A percentile compares a stretch with the other conserved stretches of the same genome.
phyloP scores from a whole-genome alignment of 2,888 invertebrate genomes.

The Lydus trimaculatus region DNA sequence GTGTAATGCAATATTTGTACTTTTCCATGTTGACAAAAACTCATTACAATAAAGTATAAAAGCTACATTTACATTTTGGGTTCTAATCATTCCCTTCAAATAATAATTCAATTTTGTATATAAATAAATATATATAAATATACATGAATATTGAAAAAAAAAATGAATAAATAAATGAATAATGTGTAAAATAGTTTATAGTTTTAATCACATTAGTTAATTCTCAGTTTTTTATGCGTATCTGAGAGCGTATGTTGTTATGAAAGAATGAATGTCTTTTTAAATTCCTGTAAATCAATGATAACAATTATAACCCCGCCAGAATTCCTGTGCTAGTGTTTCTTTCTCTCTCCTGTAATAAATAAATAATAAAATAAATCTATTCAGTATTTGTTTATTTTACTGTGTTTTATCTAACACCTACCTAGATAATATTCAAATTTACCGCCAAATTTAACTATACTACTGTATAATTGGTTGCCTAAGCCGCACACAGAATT shows the following conservation, averaged over 20 bases:
- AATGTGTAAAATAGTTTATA: slow-evolving; percentile 7
- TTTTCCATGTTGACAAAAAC: slow-evolving; percentile 68
- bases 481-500: background rate
- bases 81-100: slow-evolving; percentile 41
- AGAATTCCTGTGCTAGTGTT: slow-evolving; percentile 9
- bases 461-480: background rate
- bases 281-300: background rate
- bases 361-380: slow-evolving; percentile 25
- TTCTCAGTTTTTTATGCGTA: background rate
- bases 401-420: slow-evolving; percentile 1
- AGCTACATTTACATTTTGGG: slow-evolving; percentile 49
- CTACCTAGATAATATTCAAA: background rate
- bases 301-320: slow-evolving; percentile 7
- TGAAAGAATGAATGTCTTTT: background rate
- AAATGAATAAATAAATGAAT: slow-evolving; percentile 2
- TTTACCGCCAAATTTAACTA: background rate
- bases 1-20: slow-evolving; percentile 70
- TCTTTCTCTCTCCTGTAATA: slow-evolving; percentile 22
- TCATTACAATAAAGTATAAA: slow-evolving; percentile 66
- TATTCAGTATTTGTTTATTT: slow-evolving; percentile 15
- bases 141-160: background rate
- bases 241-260: background rate
- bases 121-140: slow-evolving; percentile 26
- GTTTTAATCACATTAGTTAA: slow-evolving; percentile 5
- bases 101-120: slow-evolving; percentile 37